Evolutionary conservation across 2,888 invertebrate genomes (phyloP).

Genomic region (Philonicus albiceps): DNA sequence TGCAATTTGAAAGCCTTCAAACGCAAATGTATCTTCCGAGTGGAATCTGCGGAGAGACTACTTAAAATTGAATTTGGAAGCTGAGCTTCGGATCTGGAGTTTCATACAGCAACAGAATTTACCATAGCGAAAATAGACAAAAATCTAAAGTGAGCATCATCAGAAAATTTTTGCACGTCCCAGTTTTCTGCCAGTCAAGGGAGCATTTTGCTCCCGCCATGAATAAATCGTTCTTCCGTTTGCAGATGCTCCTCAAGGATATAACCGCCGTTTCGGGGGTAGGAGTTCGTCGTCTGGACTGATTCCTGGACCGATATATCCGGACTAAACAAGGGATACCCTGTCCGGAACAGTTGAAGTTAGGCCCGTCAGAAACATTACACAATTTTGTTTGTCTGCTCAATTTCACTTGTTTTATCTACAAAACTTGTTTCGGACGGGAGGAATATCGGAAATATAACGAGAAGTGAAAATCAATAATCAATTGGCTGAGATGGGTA

Average conservation of each 20-base stretch:
- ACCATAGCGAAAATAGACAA: not conserved
- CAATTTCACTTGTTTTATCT: not conserved
- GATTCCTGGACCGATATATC: not conserved
- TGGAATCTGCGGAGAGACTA: not conserved
- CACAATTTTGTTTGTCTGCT: not conserved
- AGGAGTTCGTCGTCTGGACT: not conserved
- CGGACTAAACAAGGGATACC: not conserved
- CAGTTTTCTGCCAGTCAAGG: not conserved
- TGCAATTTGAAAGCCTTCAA: not conserved
- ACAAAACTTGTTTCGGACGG: not conserved
- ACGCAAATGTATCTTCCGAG: not conserved
- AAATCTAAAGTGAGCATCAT: not conserved
- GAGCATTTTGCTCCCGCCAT: not conserved
- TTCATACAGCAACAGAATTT: not conserved
- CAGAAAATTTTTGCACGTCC: not conserved
- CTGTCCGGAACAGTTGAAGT: not conserved
- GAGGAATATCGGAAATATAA: not conserved
- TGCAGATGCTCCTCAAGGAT: not conserved
- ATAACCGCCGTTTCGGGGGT: not conserved
- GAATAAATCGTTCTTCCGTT: not conserved
- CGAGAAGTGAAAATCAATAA: conserved; percentile 21
- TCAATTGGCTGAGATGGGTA: not conserved
- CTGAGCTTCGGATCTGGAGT: not conserved
- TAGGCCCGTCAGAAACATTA: not conserved
- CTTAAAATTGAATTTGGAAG: not conserved